Conservation (phyloP, 2,888 invertebrate species). For the Andrena bucephala region DNA sequence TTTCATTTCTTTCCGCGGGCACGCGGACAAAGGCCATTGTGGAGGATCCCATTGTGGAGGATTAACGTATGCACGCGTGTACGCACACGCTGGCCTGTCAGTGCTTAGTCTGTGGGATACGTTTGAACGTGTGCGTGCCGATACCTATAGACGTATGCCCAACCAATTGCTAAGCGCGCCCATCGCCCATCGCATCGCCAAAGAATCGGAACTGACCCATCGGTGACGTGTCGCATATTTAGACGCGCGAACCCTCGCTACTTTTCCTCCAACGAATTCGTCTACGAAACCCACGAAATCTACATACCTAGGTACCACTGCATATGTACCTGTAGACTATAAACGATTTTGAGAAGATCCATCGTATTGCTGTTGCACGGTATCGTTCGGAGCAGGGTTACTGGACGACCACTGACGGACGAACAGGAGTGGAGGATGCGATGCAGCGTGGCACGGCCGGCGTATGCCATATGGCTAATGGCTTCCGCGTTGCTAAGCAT, state of each 20-base stretch:
- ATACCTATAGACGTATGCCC: slow-evolving; percentile 37
- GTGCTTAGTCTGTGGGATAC: slow-evolving; percentile 34
- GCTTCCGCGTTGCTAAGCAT: slow-evolving; percentile 83
- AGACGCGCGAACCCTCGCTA: slow-evolving; percentile 79
- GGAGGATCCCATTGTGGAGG: slow-evolving; percentile 80
- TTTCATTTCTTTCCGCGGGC: slow-evolving; percentile 80
- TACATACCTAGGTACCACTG: too few species aligned
- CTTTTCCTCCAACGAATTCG: not conserved
- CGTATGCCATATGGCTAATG: slow-evolving; percentile 83
- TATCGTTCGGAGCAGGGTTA: slow-evolving; percentile 6
- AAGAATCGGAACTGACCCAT: slow-evolving; percentile 80
- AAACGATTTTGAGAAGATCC: not conserved
- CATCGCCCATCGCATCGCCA: slow-evolving; percentile 62
- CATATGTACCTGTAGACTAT: too few species aligned
- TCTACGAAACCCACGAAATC: not conserved
- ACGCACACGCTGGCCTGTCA: slow-evolving; percentile 45
- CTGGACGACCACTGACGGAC: slow-evolving; percentile 40
- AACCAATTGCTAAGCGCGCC: slow-evolving; percentile 26
- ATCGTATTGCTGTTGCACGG: not conserved
- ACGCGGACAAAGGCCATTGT: slow-evolving; percentile 82
- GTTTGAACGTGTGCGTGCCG: slow-evolving; percentile 33
- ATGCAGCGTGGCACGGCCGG: slow-evolving; percentile 66
- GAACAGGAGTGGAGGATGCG: slow-evolving; percentile 52
- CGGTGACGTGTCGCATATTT: slow-evolving; percentile 81
- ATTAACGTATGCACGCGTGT: slow-evolving; percentile 78